phyloP scores from a whole-genome alignment of 2,113 vertebrate species.

The Fulmarus glacialis region DNA sequence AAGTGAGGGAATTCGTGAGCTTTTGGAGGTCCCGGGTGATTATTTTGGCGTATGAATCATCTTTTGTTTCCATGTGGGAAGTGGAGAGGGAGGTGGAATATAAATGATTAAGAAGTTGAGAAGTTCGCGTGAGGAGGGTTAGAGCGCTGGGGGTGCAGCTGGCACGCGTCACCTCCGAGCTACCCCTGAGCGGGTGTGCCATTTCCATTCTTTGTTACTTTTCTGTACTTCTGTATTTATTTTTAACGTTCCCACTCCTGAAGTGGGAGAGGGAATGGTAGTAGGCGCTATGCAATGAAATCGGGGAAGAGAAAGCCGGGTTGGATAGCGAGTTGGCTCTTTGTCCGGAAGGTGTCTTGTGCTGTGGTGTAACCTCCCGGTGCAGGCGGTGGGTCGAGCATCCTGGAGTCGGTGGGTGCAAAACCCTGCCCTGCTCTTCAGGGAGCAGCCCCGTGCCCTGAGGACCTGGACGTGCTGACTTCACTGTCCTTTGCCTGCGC shows the following conservation, averaged over 20 bases:
- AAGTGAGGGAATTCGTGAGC: neutral
- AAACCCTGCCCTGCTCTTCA: neutral
- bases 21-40: neutral
- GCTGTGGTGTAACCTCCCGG: neutral
- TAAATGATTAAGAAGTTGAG: neutral
- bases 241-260: neutral
- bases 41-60: constrained; percentile 37
- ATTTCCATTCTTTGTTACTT: neutral
- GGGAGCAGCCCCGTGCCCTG: neutral
- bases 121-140: neutral
- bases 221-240: neutral
- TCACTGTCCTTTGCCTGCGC: neutral
- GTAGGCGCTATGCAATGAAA: neutral
- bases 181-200: neutral
- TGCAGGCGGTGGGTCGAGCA: accelerated
- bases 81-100: constrained; percentile 9
- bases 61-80: constrained; percentile 24
- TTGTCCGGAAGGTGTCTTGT: neutral
- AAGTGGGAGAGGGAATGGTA: neutral
- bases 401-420: neutral
- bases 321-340: neutral
- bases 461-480: neutral
- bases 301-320: neutral
- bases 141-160: neutral
- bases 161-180: neutral